These are phyloP conservation scores for Drosophila sproati DNA, from an alignment of 1,140 invertebrate species.

Conservation along the genomic window DNA sequence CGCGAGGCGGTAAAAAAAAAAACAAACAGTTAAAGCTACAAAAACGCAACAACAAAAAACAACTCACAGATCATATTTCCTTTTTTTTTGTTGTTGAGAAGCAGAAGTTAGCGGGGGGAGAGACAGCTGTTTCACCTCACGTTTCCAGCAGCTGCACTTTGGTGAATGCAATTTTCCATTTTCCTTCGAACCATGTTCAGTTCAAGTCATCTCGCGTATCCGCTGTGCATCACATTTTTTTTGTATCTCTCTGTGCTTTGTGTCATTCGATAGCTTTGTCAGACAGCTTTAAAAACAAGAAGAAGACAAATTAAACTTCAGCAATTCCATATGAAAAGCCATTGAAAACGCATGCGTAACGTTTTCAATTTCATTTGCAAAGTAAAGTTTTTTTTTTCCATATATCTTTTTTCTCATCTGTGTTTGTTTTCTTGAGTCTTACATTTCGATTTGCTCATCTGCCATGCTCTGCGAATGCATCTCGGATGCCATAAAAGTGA, in stretches of 20 bases:
- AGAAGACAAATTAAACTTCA: neutral
- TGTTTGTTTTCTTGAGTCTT: constrained; percentile 10
- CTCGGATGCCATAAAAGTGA: constrained; percentile 52
- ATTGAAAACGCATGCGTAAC: constrained; percentile 76
- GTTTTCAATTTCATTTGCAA: constrained; percentile 79
- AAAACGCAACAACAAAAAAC: neutral
- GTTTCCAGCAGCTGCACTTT: constrained; percentile 55
- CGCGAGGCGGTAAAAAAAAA: constrained; percentile 27
- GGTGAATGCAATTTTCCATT: constrained; percentile 69
- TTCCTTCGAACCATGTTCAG: constrained; percentile 18
- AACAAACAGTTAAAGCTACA: neutral
- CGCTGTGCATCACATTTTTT: constrained; percentile 25
- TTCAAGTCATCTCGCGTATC: constrained; percentile 14
- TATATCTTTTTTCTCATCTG: constrained; percentile 41
- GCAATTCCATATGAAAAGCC: constrained; percentile 30
- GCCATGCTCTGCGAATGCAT: too few relatives aligned
- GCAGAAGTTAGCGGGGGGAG: neutral
- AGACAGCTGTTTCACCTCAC: constrained; percentile 53
- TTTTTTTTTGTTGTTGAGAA: constrained; percentile 6
- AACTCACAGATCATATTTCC: constrained; percentile 55
- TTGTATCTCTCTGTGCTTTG: constrained; percentile 40
- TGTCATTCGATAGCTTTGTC: constrained; percentile 74
- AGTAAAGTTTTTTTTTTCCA: constrained; percentile 7
- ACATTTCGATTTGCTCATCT: constrained; percentile 21
- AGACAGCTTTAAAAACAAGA: constrained; percentile 4